A percentile compares a stretch with the other conserved stretches of the same genome.
These are phyloP conservation scores for Eupsittula cactorum DNA, from an alignment of 2,113 vertebrate species.

Conservation along the genomic window DNA sequence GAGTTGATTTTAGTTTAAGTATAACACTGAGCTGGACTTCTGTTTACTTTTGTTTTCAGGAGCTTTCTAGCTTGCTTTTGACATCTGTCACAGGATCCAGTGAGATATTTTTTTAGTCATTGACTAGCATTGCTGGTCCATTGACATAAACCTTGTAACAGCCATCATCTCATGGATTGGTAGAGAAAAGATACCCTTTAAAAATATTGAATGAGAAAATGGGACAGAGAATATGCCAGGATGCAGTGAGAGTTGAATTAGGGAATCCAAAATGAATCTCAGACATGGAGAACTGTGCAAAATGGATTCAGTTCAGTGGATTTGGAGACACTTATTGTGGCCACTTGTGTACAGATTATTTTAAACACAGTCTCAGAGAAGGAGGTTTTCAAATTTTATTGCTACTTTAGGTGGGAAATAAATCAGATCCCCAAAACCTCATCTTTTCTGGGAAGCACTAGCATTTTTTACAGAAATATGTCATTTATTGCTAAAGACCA, in stretches of 20 bases:
- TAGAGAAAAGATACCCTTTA: not conserved
- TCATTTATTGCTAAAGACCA: not conserved
- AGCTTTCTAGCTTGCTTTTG: not conserved
- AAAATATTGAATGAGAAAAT: not conserved
- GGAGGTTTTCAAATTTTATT: not conserved
- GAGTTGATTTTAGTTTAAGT: not conserved
- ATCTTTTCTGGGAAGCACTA: not conserved
- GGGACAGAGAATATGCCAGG: not conserved
- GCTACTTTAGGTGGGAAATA: not conserved
- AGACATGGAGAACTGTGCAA: not conserved
- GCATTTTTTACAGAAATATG: not conserved
- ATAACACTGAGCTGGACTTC: not conserved
- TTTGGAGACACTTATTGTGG: not conserved
- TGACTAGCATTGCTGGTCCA: not conserved
- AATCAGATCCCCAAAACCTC: not conserved
- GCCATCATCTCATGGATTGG: not conserved
- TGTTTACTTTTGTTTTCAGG: not conserved
- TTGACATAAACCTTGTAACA: not conserved
- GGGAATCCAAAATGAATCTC: not conserved
- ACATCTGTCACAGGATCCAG: not conserved
- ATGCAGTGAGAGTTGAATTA: not conserved
- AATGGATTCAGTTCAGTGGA: not conserved
- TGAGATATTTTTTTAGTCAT: not conserved
- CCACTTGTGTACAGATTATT: not conserved
- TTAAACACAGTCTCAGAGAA: not conserved